These are phyloP conservation scores for Pelobates fuscus DNA, from an alignment of 2,113 vertebrate species.

Conservation along the genomic window DNA sequence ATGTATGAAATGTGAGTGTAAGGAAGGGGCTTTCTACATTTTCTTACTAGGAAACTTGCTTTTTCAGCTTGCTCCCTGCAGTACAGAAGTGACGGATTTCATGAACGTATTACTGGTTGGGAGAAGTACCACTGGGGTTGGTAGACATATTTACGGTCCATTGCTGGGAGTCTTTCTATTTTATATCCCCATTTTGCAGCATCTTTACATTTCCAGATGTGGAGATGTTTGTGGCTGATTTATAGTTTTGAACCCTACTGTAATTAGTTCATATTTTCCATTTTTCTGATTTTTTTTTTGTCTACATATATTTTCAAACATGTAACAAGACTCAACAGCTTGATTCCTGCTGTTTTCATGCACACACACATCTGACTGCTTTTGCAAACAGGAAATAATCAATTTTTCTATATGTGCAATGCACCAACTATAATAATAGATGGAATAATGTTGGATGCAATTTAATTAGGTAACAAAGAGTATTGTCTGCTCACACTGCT, in stretches of 20 bases:
- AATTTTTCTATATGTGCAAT: no score
- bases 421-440: no score
- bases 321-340: neutral
- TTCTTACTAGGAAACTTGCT: neutral
- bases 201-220: conserved; percentile 47
- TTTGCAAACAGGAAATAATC: no score
- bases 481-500: no score
- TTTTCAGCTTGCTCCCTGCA: neutral
- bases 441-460: no score
- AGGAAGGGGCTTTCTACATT: conserved; percentile 14
- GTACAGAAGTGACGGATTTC: conserved; percentile 30
- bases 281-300: no score
- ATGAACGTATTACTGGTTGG: conserved; percentile 23
- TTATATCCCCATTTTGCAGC: conserved; percentile 41
- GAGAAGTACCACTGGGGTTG: conserved; percentile 26
- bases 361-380: no score
- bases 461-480: no score
- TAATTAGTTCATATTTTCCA: conserved; percentile 4
- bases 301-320: neutral
- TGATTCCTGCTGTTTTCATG: neutral
- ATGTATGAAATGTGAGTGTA: conserved; percentile 6
- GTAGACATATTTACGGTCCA: conserved; percentile 48
- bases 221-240: conserved; percentile 31
- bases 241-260: neutral
- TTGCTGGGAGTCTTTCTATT: conserved; percentile 10